Base-by-base conservation (phyloP, 2,797 vertebrate genomes). In the Gallirallus australis region DNA sequence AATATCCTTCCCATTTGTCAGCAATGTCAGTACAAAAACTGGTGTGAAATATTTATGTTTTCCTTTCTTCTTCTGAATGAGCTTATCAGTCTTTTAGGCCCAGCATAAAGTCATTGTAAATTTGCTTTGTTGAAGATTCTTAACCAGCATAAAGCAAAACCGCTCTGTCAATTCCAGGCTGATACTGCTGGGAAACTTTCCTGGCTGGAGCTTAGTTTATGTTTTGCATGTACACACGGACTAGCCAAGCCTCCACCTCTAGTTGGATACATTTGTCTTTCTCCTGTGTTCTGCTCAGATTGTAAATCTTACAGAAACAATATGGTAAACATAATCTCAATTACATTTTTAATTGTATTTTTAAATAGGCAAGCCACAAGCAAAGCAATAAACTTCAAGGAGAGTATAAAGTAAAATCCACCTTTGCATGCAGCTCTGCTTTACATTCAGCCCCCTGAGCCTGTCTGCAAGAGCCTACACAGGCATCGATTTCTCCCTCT, bases 91-190 rank as follows among this genome's bases (percentile, higher is more conserved):
- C 73, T 85, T 72, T 79, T 83, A 90, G 27, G 61, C 37, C 42
- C 40, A 73, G 82, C 30, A 70, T 6, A 90, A 86, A 92, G 30
- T 77, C 81, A 88, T 93, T 28, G 66, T 70, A 94, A 83, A 95
- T 89, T 76, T 61, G 71, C 66, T 79, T 94, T 84, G 33, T 57
- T 77, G 63, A 61, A 92, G 59, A 91, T 76, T 52, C 59, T 81
- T 48, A 86, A 52, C 12, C 50, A 37, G 23, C 59, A 82, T 45
- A 86, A 95, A 90, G 65, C 54, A 96, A 65, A 83, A 71, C 14
- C 0, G 1, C 48, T 72, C 50, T 52, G 85, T 31, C 47, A 91
- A 3, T 50, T 73, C 90, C 16, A 10, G 8, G 30, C 25, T 61
- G 28, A 37, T 50, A 50, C 15, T 50, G 54, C 66, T 42, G 66